phyloP scores from a whole-genome alignment of 2,888 invertebrate species.

The Parelbella ahira region DNA sequence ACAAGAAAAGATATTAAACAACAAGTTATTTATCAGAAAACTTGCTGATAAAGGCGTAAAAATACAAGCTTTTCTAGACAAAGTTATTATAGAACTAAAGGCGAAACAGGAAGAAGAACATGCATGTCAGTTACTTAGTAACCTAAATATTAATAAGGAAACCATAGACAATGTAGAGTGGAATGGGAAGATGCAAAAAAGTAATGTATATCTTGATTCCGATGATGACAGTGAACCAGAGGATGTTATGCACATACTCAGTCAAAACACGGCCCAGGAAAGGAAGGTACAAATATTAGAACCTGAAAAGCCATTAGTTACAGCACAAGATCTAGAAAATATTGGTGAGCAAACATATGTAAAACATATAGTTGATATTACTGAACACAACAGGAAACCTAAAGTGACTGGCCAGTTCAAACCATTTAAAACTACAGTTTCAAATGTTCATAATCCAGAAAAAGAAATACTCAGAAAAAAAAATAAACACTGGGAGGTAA shows the following conservation, averaged over 20 bases:
- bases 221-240: constrained; percentile 82
- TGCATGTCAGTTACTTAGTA: constrained; percentile 70
- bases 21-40: constrained; percentile 75
- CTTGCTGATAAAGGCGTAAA: constrained; percentile 82
- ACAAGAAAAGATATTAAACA: constrained; percentile 76
- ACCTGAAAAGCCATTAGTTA: constrained; percentile 71
- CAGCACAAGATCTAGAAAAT: constrained; percentile 69
- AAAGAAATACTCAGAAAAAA: constrained; percentile 75
- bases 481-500: constrained; percentile 81
- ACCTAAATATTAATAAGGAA: constrained; percentile 72
- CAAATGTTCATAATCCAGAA: constrained; percentile 75
- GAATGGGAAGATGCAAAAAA: constrained; percentile 67
- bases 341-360: constrained; percentile 72
- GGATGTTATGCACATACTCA: constrained; percentile 81
- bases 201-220: constrained; percentile 63
- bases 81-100: constrained; percentile 68
- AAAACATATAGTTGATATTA: constrained; percentile 76
- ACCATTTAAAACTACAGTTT: constrained; percentile 79
- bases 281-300: constrained; percentile 68
- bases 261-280: constrained; percentile 72
- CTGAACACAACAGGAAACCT: constrained; percentile 55
- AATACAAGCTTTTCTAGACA: constrained; percentile 68
- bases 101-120: constrained; percentile 72
- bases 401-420: constrained; percentile 68
- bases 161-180: constrained; percentile 81